Percentiles rank a stretch among this genome's conserved stretches.
These are phyloP conservation scores for Umimayanthus kanabou DNA, from an alignment of 92 coral and sea anemone genomes.

Conservation along the genomic window DNA sequence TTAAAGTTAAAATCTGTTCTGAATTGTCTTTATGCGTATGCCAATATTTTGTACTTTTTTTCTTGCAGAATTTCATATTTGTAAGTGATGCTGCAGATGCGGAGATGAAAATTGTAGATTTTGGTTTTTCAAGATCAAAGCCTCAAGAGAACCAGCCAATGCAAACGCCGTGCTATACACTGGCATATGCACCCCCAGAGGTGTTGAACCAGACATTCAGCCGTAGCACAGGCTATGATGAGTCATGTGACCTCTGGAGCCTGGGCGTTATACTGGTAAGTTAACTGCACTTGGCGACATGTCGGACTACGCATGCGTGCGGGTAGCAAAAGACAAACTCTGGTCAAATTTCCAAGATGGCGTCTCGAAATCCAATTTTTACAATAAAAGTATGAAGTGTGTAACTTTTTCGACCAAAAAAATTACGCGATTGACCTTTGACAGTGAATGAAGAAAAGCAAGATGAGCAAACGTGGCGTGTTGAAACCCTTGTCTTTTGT, in stretches of 20 bases:
- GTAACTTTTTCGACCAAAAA: no score
- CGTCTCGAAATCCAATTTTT: no score
- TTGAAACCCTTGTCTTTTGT: no score
- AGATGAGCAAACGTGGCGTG: no score
- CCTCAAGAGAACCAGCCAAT: constrained; percentile 85
- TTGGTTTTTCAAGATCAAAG: constrained; percentile 97
- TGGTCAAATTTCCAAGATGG: no score
- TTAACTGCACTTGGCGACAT: not conserved
- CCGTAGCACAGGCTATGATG: constrained; percentile 83
- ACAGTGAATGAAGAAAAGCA: no score
- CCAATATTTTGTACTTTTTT: not conserved
- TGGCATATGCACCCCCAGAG: constrained; percentile 95
- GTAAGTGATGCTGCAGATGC: constrained; percentile 86
- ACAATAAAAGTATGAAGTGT: no score
- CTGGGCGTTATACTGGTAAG: constrained; percentile 98
- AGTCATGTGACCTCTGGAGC: constrained; percentile 98
- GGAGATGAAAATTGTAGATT: constrained; percentile 92
- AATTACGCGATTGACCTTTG: no score
- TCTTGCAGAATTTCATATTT: constrained; percentile 90
- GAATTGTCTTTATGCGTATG: not conserved
- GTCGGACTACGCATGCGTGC: no score
- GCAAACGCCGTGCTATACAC: constrained; percentile 96
- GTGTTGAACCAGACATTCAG: constrained; percentile 78
- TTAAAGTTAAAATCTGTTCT: not conserved
- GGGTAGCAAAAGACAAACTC: no score